These are phyloP conservation scores for Pleuronectes platessa DNA, from an alignment of 2,113 vertebrate species.

Conservation along the genomic window DNA sequence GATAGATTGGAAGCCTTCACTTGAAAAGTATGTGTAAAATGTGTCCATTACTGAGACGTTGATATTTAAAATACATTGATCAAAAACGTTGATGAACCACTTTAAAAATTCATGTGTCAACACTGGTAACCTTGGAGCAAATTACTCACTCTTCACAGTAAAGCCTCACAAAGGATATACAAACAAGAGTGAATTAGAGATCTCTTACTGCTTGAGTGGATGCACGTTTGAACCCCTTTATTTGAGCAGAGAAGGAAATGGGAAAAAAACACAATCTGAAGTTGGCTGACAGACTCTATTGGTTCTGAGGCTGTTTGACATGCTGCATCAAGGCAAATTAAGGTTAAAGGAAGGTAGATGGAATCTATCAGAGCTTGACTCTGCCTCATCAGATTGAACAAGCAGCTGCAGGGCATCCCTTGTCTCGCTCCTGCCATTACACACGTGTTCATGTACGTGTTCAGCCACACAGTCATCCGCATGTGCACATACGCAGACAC, in stretches of 20 bases:
- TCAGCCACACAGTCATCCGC: slow-evolving; percentile 3
- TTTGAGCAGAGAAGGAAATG: slow-evolving; percentile 44
- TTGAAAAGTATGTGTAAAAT: background rate
- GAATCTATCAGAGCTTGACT: slow-evolving; percentile 76
- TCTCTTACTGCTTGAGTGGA: slow-evolving; percentile 60
- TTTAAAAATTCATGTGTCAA: slow-evolving; percentile 15
- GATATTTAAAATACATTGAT: background rate
- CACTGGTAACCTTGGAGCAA: slow-evolving; percentile 18
- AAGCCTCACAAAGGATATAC: slow-evolving; percentile 17
- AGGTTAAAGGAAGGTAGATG: slow-evolving; percentile 83
- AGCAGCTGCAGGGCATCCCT: slow-evolving; percentile 80
- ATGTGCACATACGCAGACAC: background rate
- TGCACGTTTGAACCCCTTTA: slow-evolving; percentile 71
- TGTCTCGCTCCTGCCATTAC: slow-evolving; percentile 70
- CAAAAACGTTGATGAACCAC: slow-evolving; percentile 10
- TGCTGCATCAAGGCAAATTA: slow-evolving; percentile 81
- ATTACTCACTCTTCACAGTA: background rate
- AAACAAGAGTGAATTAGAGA: slow-evolving; percentile 30
- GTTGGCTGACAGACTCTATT: slow-evolving; percentile 79
- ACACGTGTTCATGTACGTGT: slow-evolving; percentile 25
- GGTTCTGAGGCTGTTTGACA: slow-evolving; percentile 76
- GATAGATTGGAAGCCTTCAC: background rate
- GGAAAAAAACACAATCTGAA: slow-evolving; percentile 66
- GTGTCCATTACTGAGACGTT: slow-evolving; percentile 12
- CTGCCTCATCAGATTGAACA: slow-evolving; percentile 78